These are phyloP conservation scores for Grantiella picta DNA, from an alignment of 2,113 vertebrate species.

Conservation along the genomic window DNA sequence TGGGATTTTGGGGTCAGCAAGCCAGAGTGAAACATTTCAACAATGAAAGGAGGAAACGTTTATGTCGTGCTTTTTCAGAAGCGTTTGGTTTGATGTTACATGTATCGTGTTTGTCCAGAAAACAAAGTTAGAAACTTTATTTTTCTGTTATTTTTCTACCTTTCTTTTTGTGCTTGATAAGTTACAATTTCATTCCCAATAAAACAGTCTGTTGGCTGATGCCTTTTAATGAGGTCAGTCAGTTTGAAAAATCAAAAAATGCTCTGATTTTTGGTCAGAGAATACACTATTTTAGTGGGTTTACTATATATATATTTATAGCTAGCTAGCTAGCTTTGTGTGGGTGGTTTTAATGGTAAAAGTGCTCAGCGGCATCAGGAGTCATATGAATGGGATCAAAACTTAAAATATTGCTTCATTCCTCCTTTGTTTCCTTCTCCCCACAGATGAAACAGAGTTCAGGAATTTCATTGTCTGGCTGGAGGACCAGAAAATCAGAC, in stretches of 20 bases:
- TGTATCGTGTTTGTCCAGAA: fast-evolving
- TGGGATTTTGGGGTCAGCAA: not conserved
- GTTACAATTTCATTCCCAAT: fast-evolving
- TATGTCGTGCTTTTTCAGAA: not conserved
- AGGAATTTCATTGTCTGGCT: conserved; percentile 98
- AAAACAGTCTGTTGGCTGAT: not conserved
- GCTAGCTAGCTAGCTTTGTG: no score
- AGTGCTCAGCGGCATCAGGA: fast-evolving
- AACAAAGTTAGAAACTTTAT: not conserved
- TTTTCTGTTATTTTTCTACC: not conserved
- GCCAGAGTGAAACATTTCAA: not conserved
- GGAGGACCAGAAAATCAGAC: conserved; percentile 97
- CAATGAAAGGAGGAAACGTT: not conserved
- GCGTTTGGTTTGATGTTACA: fast-evolving
- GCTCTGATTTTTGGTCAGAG: not conserved
- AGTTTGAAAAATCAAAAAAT: not conserved
- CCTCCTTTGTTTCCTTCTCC: not conserved
- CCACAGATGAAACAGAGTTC: conserved; percentile 92
- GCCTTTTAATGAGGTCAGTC: not conserved
- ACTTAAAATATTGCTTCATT: not conserved
- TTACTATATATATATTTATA: no score
- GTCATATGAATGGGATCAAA: not conserved
- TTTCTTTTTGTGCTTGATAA: fast-evolving
- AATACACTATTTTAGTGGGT: fast-evolving
- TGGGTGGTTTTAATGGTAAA: not conserved